phyloP scores from a whole-genome alignment of 2,888 invertebrate genomes.

The Phaedon cochleariae region DNA sequence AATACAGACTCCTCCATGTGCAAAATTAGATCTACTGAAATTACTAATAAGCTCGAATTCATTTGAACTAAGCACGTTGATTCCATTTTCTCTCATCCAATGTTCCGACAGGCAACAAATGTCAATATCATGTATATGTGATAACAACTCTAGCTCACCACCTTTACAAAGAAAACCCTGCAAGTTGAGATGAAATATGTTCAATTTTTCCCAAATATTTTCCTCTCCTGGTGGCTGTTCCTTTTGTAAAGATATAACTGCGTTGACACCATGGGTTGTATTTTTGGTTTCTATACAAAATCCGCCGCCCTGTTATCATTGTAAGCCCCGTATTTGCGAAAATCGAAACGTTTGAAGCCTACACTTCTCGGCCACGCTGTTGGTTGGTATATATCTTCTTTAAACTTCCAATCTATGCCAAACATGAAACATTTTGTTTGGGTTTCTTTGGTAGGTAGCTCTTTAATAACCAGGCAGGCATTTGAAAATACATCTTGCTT shows the following conservation, averaged over 20 bases:
- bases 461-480: not conserved
- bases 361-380: not conserved
- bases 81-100: not conserved
- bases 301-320: not conserved
- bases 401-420: not conserved
- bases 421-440: slow-evolving; percentile 6
- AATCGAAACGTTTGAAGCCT: not conserved
- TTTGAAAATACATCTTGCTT: slow-evolving; percentile 5
- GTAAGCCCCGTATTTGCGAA: not conserved
- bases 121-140: not conserved
- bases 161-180: not conserved
- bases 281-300: not conserved
- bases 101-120: not conserved
- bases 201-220: not conserved
- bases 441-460: slow-evolving; percentile 4
- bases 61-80: not conserved
- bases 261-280: not conserved
- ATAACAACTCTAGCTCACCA: not conserved
- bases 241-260: not conserved
- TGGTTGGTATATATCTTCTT: slow-evolving; percentile 7
- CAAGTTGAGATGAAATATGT: not conserved
- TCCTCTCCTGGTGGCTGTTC: not conserved
- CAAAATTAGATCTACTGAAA: not conserved
- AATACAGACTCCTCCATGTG: too few relatives aligned
- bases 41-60: slow-evolving; percentile 3